Conservation (phyloP, 2,888 invertebrate species). For the Platycheirus rosarum region DNA sequence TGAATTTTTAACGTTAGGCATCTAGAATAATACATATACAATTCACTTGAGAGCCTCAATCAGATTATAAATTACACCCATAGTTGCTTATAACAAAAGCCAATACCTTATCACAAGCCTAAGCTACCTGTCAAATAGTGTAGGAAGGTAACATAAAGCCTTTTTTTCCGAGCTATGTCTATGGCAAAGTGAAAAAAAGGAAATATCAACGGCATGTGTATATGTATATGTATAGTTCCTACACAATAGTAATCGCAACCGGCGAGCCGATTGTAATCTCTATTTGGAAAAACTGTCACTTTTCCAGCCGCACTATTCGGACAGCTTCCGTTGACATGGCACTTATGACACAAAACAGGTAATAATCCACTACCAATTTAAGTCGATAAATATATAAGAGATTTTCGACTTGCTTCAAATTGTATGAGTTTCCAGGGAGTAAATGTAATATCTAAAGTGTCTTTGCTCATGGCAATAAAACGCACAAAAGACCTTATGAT, state of each 20-base stretch:
- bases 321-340: slow-evolving; percentile 71
- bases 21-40: slow-evolving; percentile 36
- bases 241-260: not conserved
- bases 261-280: slow-evolving; percentile 56
- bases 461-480: slow-evolving; percentile 21
- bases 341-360: slow-evolving; percentile 70
- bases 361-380: slow-evolving; percentile 59
- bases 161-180: slow-evolving; percentile 11
- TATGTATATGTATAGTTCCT: not conserved
- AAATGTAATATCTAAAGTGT: not conserved
- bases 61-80: slow-evolving; percentile 51
- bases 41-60: slow-evolving; percentile 47
- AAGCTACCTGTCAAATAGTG: slow-evolving; percentile 58
- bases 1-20: slow-evolving; percentile 58
- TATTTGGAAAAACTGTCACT: slow-evolving; percentile 67
- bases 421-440: slow-evolving; percentile 7
- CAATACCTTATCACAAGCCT: slow-evolving; percentile 63
- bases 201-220: slow-evolving; percentile 33
- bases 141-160: not conserved
- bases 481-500: slow-evolving; percentile 41
- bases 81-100: slow-evolving; percentile 50
- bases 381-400: slow-evolving; percentile 47
- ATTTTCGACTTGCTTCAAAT: slow-evolving; percentile 8
- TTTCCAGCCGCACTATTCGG: slow-evolving; percentile 53
- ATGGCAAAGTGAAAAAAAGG: slow-evolving; percentile 1